A percentile compares a stretch with the other conserved stretches of the same genome.
phyloP scores from a whole-genome alignment of 2,113 vertebrate genomes.

The Coptodon bakossiorum region DNA sequence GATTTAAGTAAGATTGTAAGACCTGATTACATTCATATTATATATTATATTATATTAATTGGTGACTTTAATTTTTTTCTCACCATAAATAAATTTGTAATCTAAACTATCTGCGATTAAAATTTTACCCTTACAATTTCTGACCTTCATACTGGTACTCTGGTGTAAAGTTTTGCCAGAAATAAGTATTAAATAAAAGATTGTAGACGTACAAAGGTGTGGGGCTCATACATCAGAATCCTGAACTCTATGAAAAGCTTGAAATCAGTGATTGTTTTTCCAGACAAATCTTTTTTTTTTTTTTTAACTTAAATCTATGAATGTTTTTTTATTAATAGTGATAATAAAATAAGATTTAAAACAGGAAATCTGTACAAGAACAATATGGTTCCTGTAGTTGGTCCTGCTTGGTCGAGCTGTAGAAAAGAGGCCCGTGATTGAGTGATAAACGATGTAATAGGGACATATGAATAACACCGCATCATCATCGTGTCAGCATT shows the following conservation, averaged over 20 bases:
- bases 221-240: neutral
- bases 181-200: neutral
- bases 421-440: neutral
- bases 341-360: neutral
- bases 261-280: neutral
- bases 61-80: neutral
- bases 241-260: neutral
- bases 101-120: neutral
- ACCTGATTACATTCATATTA: neutral
- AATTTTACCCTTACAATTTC: neutral
- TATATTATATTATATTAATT: neutral
- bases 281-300: neutral
- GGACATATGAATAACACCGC: neutral
- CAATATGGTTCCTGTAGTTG: neutral
- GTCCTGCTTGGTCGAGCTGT: neutral
- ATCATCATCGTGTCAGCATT: neutral
- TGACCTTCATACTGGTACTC: neutral
- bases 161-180: neutral
- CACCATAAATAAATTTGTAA: neutral
- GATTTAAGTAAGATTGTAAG: neutral
- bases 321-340: neutral
- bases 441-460: neutral
- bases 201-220: neutral
- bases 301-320: neutral
- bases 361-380: neutral